Evolutionary conservation across 2,888 invertebrate genomes (phyloP), one percentile per base, ranked within the genome.

Genomic region (Laothoe populi): DNA sequence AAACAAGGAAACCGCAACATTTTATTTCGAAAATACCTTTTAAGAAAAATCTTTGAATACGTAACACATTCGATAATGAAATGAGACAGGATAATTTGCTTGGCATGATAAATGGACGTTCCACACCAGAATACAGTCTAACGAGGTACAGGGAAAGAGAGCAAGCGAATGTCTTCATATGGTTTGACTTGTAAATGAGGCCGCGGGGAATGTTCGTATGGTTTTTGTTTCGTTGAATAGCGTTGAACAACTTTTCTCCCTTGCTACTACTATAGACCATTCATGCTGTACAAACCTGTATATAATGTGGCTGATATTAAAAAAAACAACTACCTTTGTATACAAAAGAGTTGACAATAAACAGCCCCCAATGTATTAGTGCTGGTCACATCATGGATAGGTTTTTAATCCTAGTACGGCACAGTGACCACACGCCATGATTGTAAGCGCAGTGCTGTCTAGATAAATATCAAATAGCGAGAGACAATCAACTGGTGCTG

Each of bases 41-140:
- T 16, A n/a, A 16, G 42, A 19, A 44, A 44, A 19, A 44, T 44
- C 8, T 44, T 19, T 44, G 35, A 53, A 35, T 31, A 35, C 31
- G 35, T 26, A 35, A 66, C 63, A 72, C 10, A 44, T 42, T 69
- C 64, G 69, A 53, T 53, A 53, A 53, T 53, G 53, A 53, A 53
- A 53, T 31, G 53, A 31, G 53, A 53, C 53, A 53, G 53, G 53
- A 35, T 53, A 53, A 53, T 53, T 53, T 53, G 53, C 31, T 35
- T 31, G 53, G 16, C 16, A 53, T 53, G 53, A 53, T 31, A 53
- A 53, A 53, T 53, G 53, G 19, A 19, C 19, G 35, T 11, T 35
- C 19, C 53, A 11, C 23, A 13, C 24, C 8, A 16, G 11, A 16
- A 53, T 21, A 35, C 19, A 23, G 53, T 31, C 31, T 31, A 53